A percentile compares a stretch with the other conserved stretches of the same genome.
Evolutionary conservation across 2,797 vertebrate genomes (phyloP).

Genomic region (Eidolon dupreanum): DNA sequence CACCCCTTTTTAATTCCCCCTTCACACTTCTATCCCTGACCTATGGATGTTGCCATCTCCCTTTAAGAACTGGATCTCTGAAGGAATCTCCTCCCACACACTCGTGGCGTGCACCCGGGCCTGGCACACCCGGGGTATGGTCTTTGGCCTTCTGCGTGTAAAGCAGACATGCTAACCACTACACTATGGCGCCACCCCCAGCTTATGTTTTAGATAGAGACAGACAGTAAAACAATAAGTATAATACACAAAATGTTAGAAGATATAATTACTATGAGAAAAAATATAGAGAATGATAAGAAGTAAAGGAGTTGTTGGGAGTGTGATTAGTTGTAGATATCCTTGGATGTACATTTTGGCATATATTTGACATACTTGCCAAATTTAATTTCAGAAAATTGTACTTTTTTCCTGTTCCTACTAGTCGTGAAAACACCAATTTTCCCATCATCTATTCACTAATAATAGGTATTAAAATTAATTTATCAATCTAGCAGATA

Average conservation of each 20-base stretch:
- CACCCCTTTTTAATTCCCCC: no score
- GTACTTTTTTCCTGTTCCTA: background rate
- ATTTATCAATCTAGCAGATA: background rate
- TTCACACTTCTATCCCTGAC: no score
- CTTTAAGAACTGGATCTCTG: no score
- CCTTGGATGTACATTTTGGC: background rate
- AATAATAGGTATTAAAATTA: background rate
- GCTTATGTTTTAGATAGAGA: background rate
- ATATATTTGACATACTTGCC: background rate
- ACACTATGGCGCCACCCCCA: background rate
- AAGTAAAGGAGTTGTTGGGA: background rate
- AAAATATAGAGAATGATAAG: background rate
- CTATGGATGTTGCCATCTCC: no score
- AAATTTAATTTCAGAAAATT: constrained; percentile 22
- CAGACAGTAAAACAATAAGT: background rate
- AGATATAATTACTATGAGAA: background rate
- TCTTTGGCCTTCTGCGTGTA: no score
- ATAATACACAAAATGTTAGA: background rate
- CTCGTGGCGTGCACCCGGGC: no score
- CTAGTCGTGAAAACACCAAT: background rate
- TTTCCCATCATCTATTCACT: background rate
- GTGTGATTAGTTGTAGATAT: background rate
- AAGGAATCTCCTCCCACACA: no score
- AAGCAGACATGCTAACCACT: no score
- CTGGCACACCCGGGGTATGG: no score